A percentile compares a stretch with the other conserved stretches of the same genome.
phyloP scores from a whole-genome alignment of 2,113 vertebrate genomes.

The Vulpes lagopus region DNA sequence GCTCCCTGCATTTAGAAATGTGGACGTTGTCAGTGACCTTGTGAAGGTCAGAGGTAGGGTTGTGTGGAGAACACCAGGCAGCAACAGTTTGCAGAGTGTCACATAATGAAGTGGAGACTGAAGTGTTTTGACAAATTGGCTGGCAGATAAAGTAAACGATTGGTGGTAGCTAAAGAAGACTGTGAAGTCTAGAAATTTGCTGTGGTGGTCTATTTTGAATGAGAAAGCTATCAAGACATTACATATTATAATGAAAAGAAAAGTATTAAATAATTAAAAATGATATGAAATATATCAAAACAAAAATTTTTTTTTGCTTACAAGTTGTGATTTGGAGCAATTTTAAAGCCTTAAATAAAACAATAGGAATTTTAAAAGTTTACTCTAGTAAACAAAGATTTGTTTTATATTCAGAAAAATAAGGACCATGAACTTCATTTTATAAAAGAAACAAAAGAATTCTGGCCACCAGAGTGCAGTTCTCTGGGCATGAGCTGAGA shows the following conservation, averaged over 20 bases:
- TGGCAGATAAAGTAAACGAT: neutral
- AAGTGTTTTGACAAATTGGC: neutral
- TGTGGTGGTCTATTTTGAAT: neutral
- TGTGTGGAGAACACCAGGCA: neutral
- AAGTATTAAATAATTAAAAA: neutral
- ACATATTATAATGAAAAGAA: neutral
- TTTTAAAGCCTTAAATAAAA: neutral
- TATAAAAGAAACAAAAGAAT: neutral
- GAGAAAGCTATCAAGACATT: neutral
- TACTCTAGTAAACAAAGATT: neutral
- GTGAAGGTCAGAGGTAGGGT: neutral
- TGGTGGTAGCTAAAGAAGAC: neutral
- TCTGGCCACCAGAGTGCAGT: no score
- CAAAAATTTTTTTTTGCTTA: neutral
- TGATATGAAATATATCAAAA: neutral
- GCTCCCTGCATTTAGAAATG: neutral
- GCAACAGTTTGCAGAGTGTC: neutral
- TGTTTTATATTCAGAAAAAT: slow-evolving; percentile 15
- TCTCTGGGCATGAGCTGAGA: neutral
- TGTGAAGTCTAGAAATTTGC: neutral
- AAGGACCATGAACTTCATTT: neutral
- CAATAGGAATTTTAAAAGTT: neutral
- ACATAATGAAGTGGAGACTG: neutral
- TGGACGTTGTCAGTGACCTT: neutral
- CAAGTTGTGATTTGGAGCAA: neutral